These are phyloP conservation scores for Zaprionus camerounensis DNA, from an alignment of 1,140 invertebrate species.

Conservation along the genomic window DNA sequence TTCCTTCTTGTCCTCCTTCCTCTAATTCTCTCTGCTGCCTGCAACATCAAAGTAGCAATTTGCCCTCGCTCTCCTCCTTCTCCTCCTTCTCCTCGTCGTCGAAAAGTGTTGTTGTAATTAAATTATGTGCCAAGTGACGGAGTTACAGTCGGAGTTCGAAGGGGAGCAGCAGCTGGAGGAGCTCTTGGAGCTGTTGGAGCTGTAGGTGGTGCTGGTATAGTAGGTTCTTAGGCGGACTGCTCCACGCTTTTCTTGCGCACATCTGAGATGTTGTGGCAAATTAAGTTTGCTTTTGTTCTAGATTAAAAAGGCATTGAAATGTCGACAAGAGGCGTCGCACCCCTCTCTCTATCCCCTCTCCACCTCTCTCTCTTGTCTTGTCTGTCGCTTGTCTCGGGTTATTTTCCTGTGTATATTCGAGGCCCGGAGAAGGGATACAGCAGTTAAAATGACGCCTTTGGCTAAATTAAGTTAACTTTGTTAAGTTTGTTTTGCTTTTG, in stretches of 20 bases:
- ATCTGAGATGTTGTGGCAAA: conserved; percentile 59
- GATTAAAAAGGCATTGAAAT: conserved; percentile 62
- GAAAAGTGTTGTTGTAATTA: conserved; percentile 58
- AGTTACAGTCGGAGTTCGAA: conserved; percentile 28
- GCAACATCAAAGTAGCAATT: conserved; percentile 55
- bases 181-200: neutral
- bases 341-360: neutral
- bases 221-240: neutral
- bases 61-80: conserved; percentile 8
- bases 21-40: neutral
- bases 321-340: conserved; percentile 34
- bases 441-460: conserved; percentile 48
- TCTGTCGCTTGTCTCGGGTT: conserved; percentile 13
- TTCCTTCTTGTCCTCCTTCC: neutral
- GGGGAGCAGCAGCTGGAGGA: neutral
- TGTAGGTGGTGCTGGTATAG: neutral
- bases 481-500: conserved; percentile 46
- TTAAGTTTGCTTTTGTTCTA: conserved; percentile 65
- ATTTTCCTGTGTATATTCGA: conserved; percentile 12
- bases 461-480: conserved; percentile 48
- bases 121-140: conserved; percentile 61
- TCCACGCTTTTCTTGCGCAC: conserved; percentile 37
- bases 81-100: neutral
- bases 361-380: neutral
- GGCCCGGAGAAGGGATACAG: conserved; percentile 4